Conservation (phyloP, 2,113 vertebrate genomes). For the Raphicerus campestris region DNA sequence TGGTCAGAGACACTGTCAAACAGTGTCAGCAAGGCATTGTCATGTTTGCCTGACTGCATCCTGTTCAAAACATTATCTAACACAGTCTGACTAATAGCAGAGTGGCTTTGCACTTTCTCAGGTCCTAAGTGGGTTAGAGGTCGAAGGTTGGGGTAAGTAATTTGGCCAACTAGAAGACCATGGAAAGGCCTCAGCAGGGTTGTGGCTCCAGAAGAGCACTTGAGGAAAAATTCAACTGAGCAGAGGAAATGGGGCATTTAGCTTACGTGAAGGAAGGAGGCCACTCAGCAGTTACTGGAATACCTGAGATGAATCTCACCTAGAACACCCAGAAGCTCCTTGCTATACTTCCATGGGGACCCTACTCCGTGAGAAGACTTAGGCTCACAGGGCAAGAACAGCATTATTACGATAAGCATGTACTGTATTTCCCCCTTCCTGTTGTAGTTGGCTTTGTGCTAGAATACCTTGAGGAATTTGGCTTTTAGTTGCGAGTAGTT, state of each 20-base stretch:
- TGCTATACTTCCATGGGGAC: background rate
- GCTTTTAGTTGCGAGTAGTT: background rate
- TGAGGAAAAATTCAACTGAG: background rate
- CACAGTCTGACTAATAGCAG: background rate
- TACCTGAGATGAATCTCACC: background rate
- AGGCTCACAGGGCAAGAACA: background rate
- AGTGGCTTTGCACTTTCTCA: background rate
- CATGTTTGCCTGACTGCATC: background rate
- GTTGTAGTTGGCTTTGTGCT: background rate
- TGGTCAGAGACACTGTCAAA: background rate
- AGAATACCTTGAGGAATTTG: conserved; percentile 9
- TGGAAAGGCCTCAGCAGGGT: background rate
- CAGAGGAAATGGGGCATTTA: background rate
- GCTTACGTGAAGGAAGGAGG: background rate
- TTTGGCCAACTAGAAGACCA: background rate
- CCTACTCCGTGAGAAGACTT: background rate
- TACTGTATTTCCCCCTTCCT: background rate
- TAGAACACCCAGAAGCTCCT: background rate
- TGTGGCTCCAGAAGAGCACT: background rate
- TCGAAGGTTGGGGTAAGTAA: background rate
- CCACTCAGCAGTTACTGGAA: background rate
- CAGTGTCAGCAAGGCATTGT: background rate
- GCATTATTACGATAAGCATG: background rate
- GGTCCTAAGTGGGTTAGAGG: background rate
- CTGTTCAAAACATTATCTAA: background rate